Percentiles rank a stretch among this genome's conserved stretches.
These are phyloP conservation scores for Marasmarcha lunaedactyla DNA, from an alignment of 2,888 invertebrate genomes.

Conservation along the genomic window DNA sequence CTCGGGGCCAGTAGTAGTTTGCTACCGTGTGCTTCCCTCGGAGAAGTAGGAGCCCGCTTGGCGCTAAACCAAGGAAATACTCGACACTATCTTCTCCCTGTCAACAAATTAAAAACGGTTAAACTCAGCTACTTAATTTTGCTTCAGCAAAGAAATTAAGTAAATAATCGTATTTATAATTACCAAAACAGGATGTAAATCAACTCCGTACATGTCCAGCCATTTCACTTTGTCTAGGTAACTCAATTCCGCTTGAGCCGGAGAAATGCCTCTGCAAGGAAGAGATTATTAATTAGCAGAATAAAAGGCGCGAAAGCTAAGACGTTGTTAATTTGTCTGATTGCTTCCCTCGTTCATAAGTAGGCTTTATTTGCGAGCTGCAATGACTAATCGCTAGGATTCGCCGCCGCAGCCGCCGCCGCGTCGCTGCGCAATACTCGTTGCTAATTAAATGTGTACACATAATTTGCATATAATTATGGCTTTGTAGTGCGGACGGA, in stretches of 20 bases:
- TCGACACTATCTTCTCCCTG: slow-evolving; percentile 97
- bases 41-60: slow-evolving; percentile 93
- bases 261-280: slow-evolving; percentile 82
- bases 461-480: slow-evolving; percentile 66
- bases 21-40: slow-evolving; percentile 96
- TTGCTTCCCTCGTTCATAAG: slow-evolving; percentile 18
- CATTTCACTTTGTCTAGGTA: slow-evolving; percentile 98
- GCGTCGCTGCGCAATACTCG: slow-evolving; percentile 30
- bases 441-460: slow-evolving; percentile 44
- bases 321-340: slow-evolving; percentile 28
- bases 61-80: slow-evolving; percentile 95
- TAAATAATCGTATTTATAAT: too few species aligned
- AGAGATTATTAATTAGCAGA: slow-evolving; percentile 12
- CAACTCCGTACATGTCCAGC: slow-evolving; percentile 98
- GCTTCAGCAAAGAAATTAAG: too few species aligned
- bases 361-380: slow-evolving; percentile 10
- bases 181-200: slow-evolving; percentile 95
- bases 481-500: slow-evolving; percentile 45
- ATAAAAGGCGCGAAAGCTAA: slow-evolving; percentile 15
- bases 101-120: slow-evolving; percentile 8
- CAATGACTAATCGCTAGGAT: slow-evolving; percentile 36
- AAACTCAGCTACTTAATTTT: too few species aligned
- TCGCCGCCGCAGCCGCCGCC: slow-evolving; percentile 21
- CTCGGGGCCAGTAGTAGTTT: slow-evolving; percentile 98
- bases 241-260: slow-evolving; percentile 92